Conservation (phyloP, 1,140 invertebrate species). For the Drusus annulatus region DNA sequence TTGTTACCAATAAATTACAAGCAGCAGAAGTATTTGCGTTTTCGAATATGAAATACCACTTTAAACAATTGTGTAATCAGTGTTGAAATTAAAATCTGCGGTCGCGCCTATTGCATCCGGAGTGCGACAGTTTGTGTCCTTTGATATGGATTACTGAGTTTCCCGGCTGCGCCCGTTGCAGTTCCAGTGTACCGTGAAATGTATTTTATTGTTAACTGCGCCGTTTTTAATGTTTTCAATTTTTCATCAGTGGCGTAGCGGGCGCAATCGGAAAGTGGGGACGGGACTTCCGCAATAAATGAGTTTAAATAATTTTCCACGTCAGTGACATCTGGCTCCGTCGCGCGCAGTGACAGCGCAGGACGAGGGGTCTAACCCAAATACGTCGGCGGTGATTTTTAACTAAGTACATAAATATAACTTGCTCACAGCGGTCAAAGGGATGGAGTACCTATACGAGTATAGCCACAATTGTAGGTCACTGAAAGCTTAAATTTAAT, state of each 20-base stretch:
- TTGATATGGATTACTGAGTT: slow-evolving; percentile 30
- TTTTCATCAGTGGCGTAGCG: slow-evolving; percentile 46
- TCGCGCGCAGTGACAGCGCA: slow-evolving; percentile 43
- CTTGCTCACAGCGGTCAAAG: slow-evolving; percentile 22
- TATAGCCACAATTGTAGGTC: too few relatives aligned
- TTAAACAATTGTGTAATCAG: not conserved
- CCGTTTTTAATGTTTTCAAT: slow-evolving; percentile 52
- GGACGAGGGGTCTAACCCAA: slow-evolving; percentile 37
- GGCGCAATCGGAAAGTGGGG: slow-evolving; percentile 8
- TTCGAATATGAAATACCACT: too few relatives aligned
- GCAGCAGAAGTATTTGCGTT: too few relatives aligned
- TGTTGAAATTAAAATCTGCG: slow-evolving; percentile 27
- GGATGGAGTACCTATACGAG: not conserved
- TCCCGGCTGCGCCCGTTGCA: slow-evolving; percentile 26
- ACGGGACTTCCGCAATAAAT: slow-evolving; percentile 53
- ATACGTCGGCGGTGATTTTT: slow-evolving; percentile 41
- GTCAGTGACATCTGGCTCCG: slow-evolving; percentile 47
- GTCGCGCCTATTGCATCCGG: not conserved
- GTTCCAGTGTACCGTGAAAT: slow-evolving; percentile 43
- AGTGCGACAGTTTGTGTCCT: slow-evolving; percentile 21
- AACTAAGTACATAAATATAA: slow-evolving; percentile 26
- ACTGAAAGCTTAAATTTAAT: too few relatives aligned
- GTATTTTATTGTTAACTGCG: slow-evolving; percentile 49
- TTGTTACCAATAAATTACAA: too few relatives aligned
- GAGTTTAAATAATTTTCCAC: slow-evolving; percentile 55